These are phyloP conservation scores for Benthosema pterotum DNA, from an alignment of 2,797 vertebrate species.

Conservation along the genomic window DNA sequence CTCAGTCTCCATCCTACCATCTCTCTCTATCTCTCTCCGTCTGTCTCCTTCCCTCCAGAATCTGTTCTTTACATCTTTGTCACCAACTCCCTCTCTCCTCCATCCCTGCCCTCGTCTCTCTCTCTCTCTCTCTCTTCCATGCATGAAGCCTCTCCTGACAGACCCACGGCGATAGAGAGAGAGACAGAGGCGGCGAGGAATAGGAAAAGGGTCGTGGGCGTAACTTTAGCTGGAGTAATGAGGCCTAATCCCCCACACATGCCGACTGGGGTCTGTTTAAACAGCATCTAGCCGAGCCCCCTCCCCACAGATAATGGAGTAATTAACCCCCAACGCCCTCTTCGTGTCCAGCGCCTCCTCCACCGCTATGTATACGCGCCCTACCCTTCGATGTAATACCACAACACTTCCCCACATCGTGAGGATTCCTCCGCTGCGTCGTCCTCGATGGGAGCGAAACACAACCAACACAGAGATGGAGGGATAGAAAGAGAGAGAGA, in stretches of 20 bases:
- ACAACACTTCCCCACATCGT: conserved; percentile 15
- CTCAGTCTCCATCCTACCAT: conserved; percentile 7
- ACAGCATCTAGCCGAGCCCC: conserved; percentile 89
- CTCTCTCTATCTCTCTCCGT: conserved; percentile 14
- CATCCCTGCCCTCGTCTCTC: conserved; percentile 25
- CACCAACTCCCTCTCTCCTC: conserved; percentile 18
- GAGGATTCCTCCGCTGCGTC: conserved; percentile 43
- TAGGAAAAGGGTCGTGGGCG: conserved; percentile 87
- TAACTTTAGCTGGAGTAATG: conserved; percentile 99
- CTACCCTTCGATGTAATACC: conserved; percentile 26
- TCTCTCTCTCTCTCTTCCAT: conserved; percentile 82
- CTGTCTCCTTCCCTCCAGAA: neutral
- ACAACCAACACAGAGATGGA: neutral
- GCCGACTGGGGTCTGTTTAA: conserved; percentile 90
- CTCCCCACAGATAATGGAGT: conserved; percentile 96
- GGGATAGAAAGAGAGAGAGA: conserved; percentile 16
- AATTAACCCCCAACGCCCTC: conserved; percentile 93
- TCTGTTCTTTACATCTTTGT: neutral
- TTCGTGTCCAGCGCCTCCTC: conserved; percentile 64
- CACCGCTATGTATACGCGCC: conserved; percentile 26
- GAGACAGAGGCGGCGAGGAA: no score
- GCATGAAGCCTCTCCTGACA: conserved; percentile 79
- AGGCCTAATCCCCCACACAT: conserved; percentile 96
- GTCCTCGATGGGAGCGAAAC: conserved; percentile 27
- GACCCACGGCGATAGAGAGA: conserved; percentile 79